Percentiles rank a stretch among this genome's conserved stretches.
phyloP scores from a whole-genome alignment of 2,113 vertebrate genomes.

The Peucedramus taeniatus region DNA sequence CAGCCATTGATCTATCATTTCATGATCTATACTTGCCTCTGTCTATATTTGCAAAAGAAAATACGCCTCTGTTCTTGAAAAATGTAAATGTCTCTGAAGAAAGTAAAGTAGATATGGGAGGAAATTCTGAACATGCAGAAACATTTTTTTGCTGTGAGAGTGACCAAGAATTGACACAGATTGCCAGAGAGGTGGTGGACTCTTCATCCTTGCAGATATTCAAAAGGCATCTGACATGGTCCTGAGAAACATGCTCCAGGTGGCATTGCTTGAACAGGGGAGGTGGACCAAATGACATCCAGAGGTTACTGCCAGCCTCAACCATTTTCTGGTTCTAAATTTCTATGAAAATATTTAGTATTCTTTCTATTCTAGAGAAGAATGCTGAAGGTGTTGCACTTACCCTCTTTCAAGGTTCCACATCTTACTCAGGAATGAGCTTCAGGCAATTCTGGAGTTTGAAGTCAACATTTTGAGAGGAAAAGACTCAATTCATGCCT shows the following conservation, averaged over 20 bases:
- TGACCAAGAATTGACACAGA: neutral
- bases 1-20: neutral
- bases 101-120: neutral
- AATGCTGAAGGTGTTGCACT: neutral
- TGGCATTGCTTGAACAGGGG: neutral
- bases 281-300: neutral
- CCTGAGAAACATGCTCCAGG: neutral
- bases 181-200: neutral
- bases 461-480: neutral
- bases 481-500: neutral
- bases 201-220: neutral
- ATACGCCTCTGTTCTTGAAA: neutral
- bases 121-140: neutral
- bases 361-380: neutral
- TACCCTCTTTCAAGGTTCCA: neutral
- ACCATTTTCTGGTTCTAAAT: neutral
- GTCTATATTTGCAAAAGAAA: neutral
- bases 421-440: neutral
- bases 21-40: neutral
- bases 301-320: neutral
- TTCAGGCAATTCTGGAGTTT: neutral
- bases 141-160: neutral
- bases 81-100: neutral
- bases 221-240: neutral
- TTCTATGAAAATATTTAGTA: neutral